Evolutionary conservation across 2,888 invertebrate genomes (phyloP), one percentile per base, ranked within the genome.

Genomic region (Apamea monoglypha): DNA sequence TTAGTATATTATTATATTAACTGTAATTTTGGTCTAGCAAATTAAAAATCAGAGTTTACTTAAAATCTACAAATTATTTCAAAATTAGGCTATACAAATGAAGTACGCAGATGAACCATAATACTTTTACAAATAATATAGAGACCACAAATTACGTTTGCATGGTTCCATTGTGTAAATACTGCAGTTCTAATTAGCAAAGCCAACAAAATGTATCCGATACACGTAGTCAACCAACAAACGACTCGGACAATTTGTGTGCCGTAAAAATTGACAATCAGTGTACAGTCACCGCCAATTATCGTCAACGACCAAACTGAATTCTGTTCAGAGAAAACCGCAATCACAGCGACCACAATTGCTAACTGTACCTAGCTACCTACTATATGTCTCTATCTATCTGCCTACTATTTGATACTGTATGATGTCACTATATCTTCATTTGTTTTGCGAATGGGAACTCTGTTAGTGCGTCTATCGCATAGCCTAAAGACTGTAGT

Each of bases 221-320:
- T 66, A 67, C 66, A 85, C 73, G 82, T 76, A 80, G 32, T 32
- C 66, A 70, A 76, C 59, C 36, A 66, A n/a, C 47, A 36, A 73
- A 86, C 36, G 66, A 53, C 25, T 25, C 32, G 44, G 29, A 44
- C 14, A 59, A 70, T 68, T 64, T 77, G 72, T 86, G 44, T 74
- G 74, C 67, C 44, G 82, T 83, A 82, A 82, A 82, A 86, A 86
- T 82, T 73, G 56, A n/a, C 86, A 86, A 84, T 84, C 75, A 70
- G 29, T 53, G 44, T 71, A 74, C 84, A 53, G 80, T 84, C 68
- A 74, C 81, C 61, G 50, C 63, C 83, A 84, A 83, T 86, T 74
- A 83, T 76, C 36, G 66, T 76, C 63, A 79, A 64, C 53, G 44
- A 53, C 59, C 63, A 61, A 82, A 76, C 56, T 76, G 53, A 44